A percentile compares a stretch with the other conserved stretches of the same genome.
phyloP scores from a whole-genome alignment of 2,113 vertebrate species.

The Silurus meridionalis region DNA sequence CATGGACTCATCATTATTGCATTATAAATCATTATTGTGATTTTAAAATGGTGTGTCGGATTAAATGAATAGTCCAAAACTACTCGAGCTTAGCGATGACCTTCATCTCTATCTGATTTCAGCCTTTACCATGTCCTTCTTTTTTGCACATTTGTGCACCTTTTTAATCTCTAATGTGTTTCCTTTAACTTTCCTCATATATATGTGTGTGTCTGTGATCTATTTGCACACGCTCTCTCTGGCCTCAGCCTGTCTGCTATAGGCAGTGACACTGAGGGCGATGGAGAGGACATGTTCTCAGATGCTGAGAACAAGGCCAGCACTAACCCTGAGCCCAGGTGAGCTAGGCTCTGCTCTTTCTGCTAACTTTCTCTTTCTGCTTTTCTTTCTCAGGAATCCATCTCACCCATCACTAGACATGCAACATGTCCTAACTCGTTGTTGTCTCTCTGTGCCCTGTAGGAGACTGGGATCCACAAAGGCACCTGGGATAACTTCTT shows the following conservation, averaged over 20 bases:
- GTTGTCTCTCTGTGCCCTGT: conserved; percentile 30
- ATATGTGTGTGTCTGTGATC: neutral
- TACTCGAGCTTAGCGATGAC: neutral
- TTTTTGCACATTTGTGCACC: conserved; percentile 27
- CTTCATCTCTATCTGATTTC: neutral
- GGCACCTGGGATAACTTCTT: conserved; percentile 62
- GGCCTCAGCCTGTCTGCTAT: conserved; percentile 61
- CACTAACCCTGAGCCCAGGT: conserved; percentile 55
- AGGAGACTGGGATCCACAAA: conserved; percentile 76
- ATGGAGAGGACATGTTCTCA: conserved; percentile 42
- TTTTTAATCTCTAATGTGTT: conserved; percentile 11
- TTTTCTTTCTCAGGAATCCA: neutral
- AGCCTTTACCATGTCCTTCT: neutral
- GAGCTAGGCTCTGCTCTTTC: conserved; percentile 55
- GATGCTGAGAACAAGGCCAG: conserved; percentile 47
- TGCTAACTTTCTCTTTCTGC: neutral
- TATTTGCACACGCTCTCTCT: conserved; percentile 30
- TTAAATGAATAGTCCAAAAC: neutral
- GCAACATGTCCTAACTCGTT: neutral
- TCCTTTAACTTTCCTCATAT: neutral
- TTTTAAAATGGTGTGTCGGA: neutral
- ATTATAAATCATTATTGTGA: conserved; percentile 1
- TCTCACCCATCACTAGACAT: neutral
- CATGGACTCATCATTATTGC: conserved; percentile 28
- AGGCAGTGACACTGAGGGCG: conserved; percentile 56